A percentile compares a stretch with the other conserved stretches of the same genome.
Conservation (phyloP, 2,888 invertebrate species). For the Drosophila falleni region DNA sequence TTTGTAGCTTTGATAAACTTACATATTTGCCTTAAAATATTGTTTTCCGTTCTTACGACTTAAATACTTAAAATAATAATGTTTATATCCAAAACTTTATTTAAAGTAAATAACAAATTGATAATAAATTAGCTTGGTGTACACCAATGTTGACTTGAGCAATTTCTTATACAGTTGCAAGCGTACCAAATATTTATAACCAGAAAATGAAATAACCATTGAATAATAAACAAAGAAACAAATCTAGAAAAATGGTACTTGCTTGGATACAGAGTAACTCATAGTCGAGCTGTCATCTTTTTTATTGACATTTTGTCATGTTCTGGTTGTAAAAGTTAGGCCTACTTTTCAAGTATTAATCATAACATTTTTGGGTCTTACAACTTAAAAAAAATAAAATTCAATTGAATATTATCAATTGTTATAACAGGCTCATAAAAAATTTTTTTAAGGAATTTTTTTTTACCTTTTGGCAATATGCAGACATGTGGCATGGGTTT, state of each 20-base stretch:
- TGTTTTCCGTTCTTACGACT: too few relatives aligned
- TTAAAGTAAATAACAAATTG: too few relatives aligned
- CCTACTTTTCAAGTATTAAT: not conserved
- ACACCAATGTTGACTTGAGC: too few relatives aligned
- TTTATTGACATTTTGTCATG: not conserved
- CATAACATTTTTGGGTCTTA: not conserved
- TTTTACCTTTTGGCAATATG: not conserved
- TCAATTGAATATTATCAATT: not conserved
- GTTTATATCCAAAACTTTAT: too few relatives aligned
- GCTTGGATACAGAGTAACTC: not conserved
- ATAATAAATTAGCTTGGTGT: too few relatives aligned
- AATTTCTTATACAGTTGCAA: too few relatives aligned
- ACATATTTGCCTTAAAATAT: too few relatives aligned
- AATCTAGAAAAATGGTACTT: not conserved
- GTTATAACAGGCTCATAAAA: not conserved
- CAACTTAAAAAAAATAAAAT: not conserved
- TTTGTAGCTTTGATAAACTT: too few relatives aligned
- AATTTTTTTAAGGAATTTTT: not conserved
- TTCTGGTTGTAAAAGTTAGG: not conserved
- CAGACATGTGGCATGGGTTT: not conserved
- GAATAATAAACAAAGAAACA: too few relatives aligned
- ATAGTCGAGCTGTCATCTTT: not conserved
- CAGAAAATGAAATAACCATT: too few relatives aligned
- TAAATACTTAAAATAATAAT: too few relatives aligned
- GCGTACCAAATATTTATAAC: too few relatives aligned